These are phyloP conservation scores for Drosophila setosimentum DNA, from an alignment of 2,888 invertebrate species.

Conservation along the genomic window DNA sequence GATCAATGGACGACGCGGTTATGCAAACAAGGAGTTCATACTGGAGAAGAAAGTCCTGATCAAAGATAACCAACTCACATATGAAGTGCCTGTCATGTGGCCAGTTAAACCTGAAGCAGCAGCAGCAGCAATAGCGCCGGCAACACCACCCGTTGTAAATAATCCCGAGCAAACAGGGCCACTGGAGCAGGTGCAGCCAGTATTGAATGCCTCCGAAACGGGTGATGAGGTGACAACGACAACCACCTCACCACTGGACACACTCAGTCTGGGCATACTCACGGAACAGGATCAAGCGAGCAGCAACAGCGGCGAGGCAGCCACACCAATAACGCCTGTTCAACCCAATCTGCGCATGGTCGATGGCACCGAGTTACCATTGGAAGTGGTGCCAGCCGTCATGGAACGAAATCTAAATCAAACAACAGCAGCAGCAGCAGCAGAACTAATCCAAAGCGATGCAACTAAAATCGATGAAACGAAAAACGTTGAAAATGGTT, in stretches of 20 bases:
- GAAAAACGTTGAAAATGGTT: slow-evolving; percentile 35
- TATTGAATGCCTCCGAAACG: slow-evolving; percentile 63
- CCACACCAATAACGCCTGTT: slow-evolving; percentile 58
- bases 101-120: slow-evolving; percentile 7
- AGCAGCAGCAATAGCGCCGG: not conserved
- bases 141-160: slow-evolving; percentile 1
- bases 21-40: slow-evolving; percentile 87
- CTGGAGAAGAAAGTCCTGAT: slow-evolving; percentile 87
- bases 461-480: slow-evolving; percentile 14
- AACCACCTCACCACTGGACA: slow-evolving; percentile 66
- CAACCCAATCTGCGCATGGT: slow-evolving; percentile 85
- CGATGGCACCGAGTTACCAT: slow-evolving; percentile 89
- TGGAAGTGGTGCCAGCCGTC: slow-evolving; percentile 40
- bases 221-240: slow-evolving; percentile 55
- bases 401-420: slow-evolving; percentile 36
- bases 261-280: slow-evolving; percentile 47
- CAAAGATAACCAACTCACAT: slow-evolving; percentile 77
- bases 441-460: slow-evolving; percentile 1
- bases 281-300: slow-evolving; percentile 75
- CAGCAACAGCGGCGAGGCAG: slow-evolving; percentile 34
- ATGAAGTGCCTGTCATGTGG: slow-evolving; percentile 83
- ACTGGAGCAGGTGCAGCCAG: slow-evolving; percentile 4
- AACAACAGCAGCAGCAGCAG: slow-evolving; percentile 11
- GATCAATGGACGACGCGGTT: slow-evolving; percentile 89
- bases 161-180: slow-evolving; percentile 29